These are phyloP conservation scores for Meiosimyza decipiens DNA, from an alignment of 2,888 invertebrate species.

Conservation along the genomic window DNA sequence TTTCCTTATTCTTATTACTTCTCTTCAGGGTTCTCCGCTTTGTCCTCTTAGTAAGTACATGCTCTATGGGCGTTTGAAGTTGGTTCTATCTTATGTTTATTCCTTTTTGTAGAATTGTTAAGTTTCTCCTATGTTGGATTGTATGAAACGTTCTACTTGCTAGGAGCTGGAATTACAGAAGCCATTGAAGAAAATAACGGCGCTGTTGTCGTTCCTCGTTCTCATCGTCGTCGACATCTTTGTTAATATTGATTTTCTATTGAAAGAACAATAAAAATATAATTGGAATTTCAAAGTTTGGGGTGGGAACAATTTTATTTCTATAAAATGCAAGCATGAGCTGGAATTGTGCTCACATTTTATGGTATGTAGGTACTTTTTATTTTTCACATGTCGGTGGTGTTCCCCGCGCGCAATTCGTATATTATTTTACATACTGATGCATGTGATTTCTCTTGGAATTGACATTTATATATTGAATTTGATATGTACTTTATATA, in stretches of 20 bases:
- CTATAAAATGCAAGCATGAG: too few relatives aligned
- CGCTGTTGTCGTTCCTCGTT: too few relatives aligned
- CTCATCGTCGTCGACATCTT: conserved; percentile 6
- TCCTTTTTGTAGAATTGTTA: not conserved
- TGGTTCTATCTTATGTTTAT: conserved; percentile 6
- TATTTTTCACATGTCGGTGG: not conserved
- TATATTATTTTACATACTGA: not conserved
- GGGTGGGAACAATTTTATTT: not conserved
- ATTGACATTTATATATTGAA: conserved; percentile 1
- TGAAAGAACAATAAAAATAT: conserved; percentile 34
- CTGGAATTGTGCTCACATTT: not conserved
- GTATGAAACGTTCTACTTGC: conserved; percentile 3
- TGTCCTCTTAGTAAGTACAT: too few relatives aligned
- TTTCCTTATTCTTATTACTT: not conserved
- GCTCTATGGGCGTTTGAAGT: too few relatives aligned
- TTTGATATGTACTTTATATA: conserved; percentile 22
- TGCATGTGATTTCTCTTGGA: not conserved
- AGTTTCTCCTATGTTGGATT: conserved; percentile 14
- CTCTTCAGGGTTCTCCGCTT: not conserved
- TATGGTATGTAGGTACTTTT: too few relatives aligned
- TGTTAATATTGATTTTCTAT: conserved; percentile 36
- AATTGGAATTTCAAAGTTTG: conserved; percentile 31
- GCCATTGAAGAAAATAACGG: too few relatives aligned
- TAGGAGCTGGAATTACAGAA: too few relatives aligned
- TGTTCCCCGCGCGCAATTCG: not conserved